A percentile compares a stretch with the other conserved stretches of the same genome.
Conservation (phyloP, 2,113 vertebrate genomes). For the Aptenodytes patagonicus region DNA sequence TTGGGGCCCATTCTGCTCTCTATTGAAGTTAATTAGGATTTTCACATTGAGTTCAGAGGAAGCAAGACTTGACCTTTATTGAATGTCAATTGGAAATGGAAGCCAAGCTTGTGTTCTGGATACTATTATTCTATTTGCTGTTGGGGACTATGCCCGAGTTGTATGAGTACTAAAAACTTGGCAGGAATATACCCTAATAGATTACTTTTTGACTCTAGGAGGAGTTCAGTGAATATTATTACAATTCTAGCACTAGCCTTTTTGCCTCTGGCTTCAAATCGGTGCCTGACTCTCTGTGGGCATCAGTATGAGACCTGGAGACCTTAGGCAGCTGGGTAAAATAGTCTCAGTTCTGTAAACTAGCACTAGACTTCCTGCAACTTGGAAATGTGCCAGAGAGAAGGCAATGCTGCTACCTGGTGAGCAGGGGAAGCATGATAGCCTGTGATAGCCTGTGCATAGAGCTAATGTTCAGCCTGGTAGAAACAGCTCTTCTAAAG, state of each 20-base stretch:
- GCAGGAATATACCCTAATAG: not conserved
- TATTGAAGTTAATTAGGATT: slow-evolving; percentile 1
- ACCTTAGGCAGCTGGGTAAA: not conserved
- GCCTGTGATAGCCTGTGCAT: not conserved
- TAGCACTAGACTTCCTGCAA: not conserved
- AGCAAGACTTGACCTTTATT: not conserved
- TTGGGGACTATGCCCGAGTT: not conserved
- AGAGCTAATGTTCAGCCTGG: not conserved
- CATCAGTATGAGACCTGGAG: not conserved
- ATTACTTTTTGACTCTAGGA: not conserved
- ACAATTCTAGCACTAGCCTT: not conserved
- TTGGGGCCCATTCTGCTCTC: not conserved
- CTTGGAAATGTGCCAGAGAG: not conserved
- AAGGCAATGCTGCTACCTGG: not conserved
- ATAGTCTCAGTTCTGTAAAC: not conserved
- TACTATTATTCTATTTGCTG: not conserved
- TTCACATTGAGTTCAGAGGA: not conserved
- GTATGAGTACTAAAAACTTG: not conserved
- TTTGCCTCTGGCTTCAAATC: not conserved
- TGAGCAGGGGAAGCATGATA: not conserved
- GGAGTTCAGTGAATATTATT: not conserved
- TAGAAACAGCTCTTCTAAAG: not conserved
- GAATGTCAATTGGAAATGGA: not conserved
- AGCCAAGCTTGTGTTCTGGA: not conserved
- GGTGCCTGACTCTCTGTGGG: not conserved